phyloP scores from a whole-genome alignment of 2,113 vertebrate species.

The Ivindomyrus marchei region DNA sequence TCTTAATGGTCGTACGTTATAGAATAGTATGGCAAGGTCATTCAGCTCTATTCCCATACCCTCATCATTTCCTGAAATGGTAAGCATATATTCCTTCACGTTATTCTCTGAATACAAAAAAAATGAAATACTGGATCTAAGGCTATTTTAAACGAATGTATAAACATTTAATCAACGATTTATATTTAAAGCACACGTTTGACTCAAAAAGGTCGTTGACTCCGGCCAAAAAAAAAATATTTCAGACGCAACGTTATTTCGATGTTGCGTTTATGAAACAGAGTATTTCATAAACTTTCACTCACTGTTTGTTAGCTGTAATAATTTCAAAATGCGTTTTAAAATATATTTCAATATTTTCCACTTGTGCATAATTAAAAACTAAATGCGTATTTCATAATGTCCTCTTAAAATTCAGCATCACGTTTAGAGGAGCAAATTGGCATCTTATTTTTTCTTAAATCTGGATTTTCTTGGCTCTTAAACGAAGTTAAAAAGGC shows the following conservation, averaged over 20 bases:
- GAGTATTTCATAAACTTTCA: not conserved
- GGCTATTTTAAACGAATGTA: not conserved
- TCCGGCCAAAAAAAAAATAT: not conserved
- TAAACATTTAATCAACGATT: not conserved
- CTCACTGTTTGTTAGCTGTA: not conserved
- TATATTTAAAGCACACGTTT: not conserved
- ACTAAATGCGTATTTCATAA: not conserved
- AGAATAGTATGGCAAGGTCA: slow-evolving; percentile 25
- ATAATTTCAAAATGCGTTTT: not conserved
- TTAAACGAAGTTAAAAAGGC: not conserved
- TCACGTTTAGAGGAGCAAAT: not conserved
- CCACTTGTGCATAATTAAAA: not conserved
- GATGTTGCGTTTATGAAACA: not conserved
- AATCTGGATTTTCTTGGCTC: not conserved
- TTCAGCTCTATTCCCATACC: slow-evolving; percentile 15
- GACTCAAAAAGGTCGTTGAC: not conserved
- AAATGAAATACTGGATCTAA: not conserved
- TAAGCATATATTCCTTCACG: not conserved
- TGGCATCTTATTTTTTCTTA: not conserved
- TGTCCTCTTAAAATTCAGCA: not conserved
- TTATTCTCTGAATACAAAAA: not conserved
- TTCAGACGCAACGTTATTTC: not conserved
- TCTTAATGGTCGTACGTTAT: not conserved
- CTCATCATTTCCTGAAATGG: not conserved
- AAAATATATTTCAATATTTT: not conserved